Base-by-base conservation (phyloP, 2,888 invertebrate genomes). In the Harpagoxenus sublaevis region DNA sequence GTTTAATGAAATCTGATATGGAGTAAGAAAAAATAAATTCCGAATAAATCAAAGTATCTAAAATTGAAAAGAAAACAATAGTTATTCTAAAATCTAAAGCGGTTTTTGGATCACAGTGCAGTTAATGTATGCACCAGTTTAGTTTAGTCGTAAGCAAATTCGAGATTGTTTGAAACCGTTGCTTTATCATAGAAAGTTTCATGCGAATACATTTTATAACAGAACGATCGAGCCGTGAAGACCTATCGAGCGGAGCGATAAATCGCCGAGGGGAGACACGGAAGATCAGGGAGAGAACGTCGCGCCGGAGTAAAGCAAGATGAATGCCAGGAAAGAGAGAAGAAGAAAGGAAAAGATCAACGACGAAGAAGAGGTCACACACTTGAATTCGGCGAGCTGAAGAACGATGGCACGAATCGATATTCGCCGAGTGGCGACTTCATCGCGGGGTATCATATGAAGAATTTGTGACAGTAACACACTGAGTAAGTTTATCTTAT, bases 211-310 rank as follows among this genome's bases (percentile, higher is more conserved):
- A 84, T 88, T 78, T 82, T 23, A 84, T 23, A 84, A 89, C 85
- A 86, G 39, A 63, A 84, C 84, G 90, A 89, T 90, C 90, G 84
- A 87, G 83, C 84, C 81, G 83, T 86, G 89, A 90, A 88, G 86
- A 85, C 88, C 84, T 88, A 90, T 87, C 83, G 91, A 86, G 86
- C 86, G 84, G 63, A 88, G 86, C 88, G 88, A 84, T 89, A 89
- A 89, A 90, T 88, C 84, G 89, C 84, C 83, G 62, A 74, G 78
- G 68, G 78, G 68, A 83, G 88, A 88, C 86, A 63, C 74, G 68
- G 53, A 68, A 65, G 57, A 77, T 77, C 53, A 53, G 23, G 23
- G 65, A 66, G 66, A 66, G 66, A 66, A 66, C 28, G 45, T 39
- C 6, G 48, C 28, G 45, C 53, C 6, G 48, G 8, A 66, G 77